Conservation (phyloP, 2,113 vertebrate genomes). For the cattle (Bos taurus) region ARS-UCD2.0 NC_037351.1:30216001-30216500, state of each 20-base stretch:
- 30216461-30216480: not conserved
- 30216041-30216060: not conserved
- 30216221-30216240: not conserved
- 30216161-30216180: not conserved
- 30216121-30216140: not conserved
- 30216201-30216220: not conserved
- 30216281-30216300: not conserved
- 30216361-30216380: not conserved
- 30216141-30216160: not conserved
- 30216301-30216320: not conserved
- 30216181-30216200: not conserved
- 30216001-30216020: not conserved
- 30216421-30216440: not conserved
- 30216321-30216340: not conserved
- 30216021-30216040: not conserved
- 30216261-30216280: not conserved
- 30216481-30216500: not conserved
- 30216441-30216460: not conserved
- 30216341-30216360: not conserved
- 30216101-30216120: not conserved
- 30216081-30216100: rapidly evolving
- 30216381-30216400: not conserved
- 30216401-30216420: not conserved
- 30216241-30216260: rapidly evolving
- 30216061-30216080: not conserved